phyloP scores from a whole-genome alignment of 2,113 vertebrate species.

The Otus sunia region DNA sequence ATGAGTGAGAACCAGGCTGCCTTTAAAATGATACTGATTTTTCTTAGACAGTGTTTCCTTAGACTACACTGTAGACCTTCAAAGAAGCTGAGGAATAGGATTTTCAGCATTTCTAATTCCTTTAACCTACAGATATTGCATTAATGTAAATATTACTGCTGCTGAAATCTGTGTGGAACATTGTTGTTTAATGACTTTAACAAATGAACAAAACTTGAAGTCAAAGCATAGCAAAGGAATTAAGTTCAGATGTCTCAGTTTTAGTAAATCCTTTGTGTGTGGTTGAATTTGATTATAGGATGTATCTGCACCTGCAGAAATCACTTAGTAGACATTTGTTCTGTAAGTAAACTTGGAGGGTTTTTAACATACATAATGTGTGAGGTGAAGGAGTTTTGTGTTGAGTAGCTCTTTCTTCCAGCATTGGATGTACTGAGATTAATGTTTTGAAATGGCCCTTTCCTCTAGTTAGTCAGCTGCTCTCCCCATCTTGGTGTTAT shows the following conservation, averaged over 20 bases:
- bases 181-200: constrained; percentile 32
- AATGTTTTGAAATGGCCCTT: neutral
- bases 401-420: neutral
- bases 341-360: neutral
- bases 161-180: neutral
- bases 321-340: neutral
- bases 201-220: constrained; percentile 23
- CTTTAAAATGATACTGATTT: neutral
- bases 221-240: neutral
- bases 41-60: neutral
- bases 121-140: constrained; percentile 1
- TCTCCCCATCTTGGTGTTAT: accelerated
- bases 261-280: constrained; percentile 25
- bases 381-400: neutral
- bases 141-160: constrained; percentile 21
- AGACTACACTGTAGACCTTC: neutral
- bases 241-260: constrained; percentile 14
- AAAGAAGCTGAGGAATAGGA: neutral
- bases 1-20: neutral
- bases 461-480: neutral
- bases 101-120: constrained; percentile 28
- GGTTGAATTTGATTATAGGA: constrained; percentile 10
- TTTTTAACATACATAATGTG: neutral
- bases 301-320: neutral
- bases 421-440: neutral